These are phyloP conservation scores for Sciaenops ocellatus DNA, from an alignment of 2,797 vertebrate species.

Conservation along the genomic window DNA sequence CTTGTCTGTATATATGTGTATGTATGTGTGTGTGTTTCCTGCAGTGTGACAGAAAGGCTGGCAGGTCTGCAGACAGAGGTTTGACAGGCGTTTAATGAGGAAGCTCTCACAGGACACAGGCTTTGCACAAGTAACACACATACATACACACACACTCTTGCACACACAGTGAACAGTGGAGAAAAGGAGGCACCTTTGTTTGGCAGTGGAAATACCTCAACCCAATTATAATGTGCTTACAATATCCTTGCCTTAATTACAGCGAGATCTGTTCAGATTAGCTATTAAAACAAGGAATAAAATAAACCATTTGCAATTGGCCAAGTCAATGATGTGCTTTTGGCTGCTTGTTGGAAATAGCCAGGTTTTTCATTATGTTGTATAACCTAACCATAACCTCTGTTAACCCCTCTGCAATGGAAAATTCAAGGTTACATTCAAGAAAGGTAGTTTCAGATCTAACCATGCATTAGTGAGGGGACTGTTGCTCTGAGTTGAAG, in stretches of 20 bases:
- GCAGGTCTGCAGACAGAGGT: conserved; percentile 77
- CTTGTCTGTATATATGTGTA: conserved; percentile 17
- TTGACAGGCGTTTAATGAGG: conserved; percentile 85
- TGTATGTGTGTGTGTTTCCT: conserved; percentile 52
- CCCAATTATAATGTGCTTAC: conserved; percentile 52
- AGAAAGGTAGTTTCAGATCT: conserved; percentile 44
- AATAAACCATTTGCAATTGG: conserved; percentile 29
- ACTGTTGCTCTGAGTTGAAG: conserved; percentile 34
- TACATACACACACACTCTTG: conserved; percentile 2
- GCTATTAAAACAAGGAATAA: conserved; percentile 46
- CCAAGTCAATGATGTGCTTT: neutral
- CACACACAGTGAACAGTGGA: conserved; percentile 20
- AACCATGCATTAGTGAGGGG: conserved; percentile 46
- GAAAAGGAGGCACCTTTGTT: conserved; percentile 47
- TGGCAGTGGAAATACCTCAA: conserved; percentile 56
- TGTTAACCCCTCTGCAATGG: conserved; percentile 27
- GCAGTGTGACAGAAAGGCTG: conserved; percentile 77
- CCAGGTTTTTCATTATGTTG: conserved; percentile 13
- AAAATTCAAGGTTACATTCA: conserved; percentile 35
- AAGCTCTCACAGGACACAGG: conserved; percentile 71
- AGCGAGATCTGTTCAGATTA: conserved; percentile 53
- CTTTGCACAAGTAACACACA: conserved; percentile 62
- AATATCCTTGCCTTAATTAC: conserved; percentile 61
- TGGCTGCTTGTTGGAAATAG: conserved; percentile 9
- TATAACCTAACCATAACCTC: conserved; percentile 38